These are phyloP conservation scores for Gymnosoma rotundatum DNA, from an alignment of 2,888 invertebrate species.

Conservation along the genomic window DNA sequence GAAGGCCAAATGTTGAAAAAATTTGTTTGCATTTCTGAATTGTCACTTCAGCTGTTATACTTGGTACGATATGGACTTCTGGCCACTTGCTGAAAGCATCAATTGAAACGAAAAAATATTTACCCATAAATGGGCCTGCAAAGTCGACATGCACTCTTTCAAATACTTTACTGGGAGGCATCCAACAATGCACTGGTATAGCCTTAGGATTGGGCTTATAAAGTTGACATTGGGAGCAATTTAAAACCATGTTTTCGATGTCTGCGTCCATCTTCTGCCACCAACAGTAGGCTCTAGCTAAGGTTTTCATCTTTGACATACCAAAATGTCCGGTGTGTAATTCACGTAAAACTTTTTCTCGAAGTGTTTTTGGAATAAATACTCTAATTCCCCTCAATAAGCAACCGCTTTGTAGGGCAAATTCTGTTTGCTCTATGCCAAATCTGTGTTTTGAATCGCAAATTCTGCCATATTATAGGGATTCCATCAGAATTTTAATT, in stretches of 20 bases:
- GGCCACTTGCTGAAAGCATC: too few relatives aligned
- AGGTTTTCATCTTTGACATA: conserved; percentile 31
- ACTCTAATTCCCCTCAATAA: conserved; percentile 17
- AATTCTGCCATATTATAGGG: neutral
- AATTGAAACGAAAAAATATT: too few relatives aligned
- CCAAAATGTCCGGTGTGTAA: conserved; percentile 23
- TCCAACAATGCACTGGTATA: neutral
- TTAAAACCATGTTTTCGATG: conserved; percentile 9
- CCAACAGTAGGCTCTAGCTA: conserved; percentile 35
- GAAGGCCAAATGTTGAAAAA: conserved; percentile 7
- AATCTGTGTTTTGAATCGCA: conserved; percentile 9
- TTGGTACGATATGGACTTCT: conserved; percentile 62
- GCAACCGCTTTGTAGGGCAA: conserved; percentile 15
- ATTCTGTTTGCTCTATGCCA: conserved; percentile 11
- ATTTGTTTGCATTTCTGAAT: too few relatives aligned
- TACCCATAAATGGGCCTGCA: too few relatives aligned
- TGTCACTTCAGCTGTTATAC: conserved; percentile 39
- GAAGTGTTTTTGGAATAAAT: conserved; percentile 7
- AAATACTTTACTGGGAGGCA: neutral
- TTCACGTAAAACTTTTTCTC: neutral
- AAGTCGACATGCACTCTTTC: too few relatives aligned
- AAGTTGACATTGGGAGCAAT: conserved; percentile 2
- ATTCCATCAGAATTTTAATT: neutral
- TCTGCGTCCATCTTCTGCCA: conserved; percentile 11
- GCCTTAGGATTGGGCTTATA: neutral